phyloP scores from a whole-genome alignment of 2,113 vertebrate genomes.

The Chrysemys picta region DNA sequence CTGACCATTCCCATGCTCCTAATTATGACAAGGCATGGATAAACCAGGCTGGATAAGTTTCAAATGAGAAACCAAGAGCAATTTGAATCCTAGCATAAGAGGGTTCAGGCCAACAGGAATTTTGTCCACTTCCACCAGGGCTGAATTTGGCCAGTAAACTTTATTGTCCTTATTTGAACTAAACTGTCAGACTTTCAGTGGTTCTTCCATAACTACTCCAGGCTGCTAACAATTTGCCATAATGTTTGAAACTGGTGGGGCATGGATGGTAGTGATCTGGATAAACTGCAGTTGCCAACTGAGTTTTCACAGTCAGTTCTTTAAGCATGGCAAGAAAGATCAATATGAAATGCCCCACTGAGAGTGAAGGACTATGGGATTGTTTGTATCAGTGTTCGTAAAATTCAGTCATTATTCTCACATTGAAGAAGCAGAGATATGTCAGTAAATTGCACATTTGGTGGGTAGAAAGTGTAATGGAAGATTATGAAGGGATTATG shows the following conservation, averaged over 20 bases:
- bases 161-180: not conserved
- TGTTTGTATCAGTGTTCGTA: not conserved
- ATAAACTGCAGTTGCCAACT: not conserved
- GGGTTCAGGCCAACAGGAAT: not conserved
- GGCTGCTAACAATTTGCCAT: not conserved
- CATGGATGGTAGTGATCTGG: not conserved
- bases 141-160: not conserved
- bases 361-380: not conserved
- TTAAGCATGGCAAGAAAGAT: not conserved
- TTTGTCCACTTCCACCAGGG: not conserved
- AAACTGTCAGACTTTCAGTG: not conserved
- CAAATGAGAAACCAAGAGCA: not conserved
- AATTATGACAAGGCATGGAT: not conserved
- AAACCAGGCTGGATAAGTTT: not conserved
- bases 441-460: not conserved
- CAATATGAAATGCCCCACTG: not conserved
- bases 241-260: not conserved
- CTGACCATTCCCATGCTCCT: not conserved
- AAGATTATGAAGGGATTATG: not conserved
- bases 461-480: not conserved
- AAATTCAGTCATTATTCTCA: slow-evolving; percentile 8
- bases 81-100: not conserved
- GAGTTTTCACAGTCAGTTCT: slow-evolving; percentile 5
- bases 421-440: not conserved
- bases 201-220: not conserved